phyloP scores from a whole-genome alignment of 2,113 vertebrate genomes.

The Crotalus tigris region DNA sequence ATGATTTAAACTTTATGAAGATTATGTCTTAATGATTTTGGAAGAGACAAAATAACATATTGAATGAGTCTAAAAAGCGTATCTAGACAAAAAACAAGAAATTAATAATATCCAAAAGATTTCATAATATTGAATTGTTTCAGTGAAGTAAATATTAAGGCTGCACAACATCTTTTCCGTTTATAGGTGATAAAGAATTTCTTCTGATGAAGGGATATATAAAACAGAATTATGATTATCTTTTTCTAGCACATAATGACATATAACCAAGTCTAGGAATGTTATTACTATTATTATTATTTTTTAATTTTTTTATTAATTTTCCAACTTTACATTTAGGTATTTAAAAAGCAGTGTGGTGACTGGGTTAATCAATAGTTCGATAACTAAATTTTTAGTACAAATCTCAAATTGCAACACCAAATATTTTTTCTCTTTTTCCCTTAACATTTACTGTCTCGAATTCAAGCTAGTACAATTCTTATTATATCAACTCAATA shows the following conservation, averaged over 20 bases:
- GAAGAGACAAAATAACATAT: slow-evolving; percentile 47
- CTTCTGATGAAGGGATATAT: background rate
- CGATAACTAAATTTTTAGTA: no score
- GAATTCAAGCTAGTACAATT: no score
- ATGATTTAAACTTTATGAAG: slow-evolving; percentile 54
- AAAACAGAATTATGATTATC: background rate
- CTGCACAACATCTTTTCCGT: background rate
- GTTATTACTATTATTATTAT: background rate
- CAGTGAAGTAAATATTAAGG: background rate
- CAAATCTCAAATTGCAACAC: no score
- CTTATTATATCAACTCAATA: no score
- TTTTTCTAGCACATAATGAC: background rate
- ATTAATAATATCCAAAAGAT: slow-evolving; percentile 34
- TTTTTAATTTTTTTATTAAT: no score
- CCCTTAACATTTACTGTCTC: no score
- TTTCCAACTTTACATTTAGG: no score
- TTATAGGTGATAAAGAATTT: background rate
- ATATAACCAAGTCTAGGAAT: background rate
- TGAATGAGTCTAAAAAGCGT: slow-evolving; percentile 52
- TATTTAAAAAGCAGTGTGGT: no score
- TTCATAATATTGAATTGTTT: slow-evolving; percentile 37
- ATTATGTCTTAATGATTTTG: slow-evolving; percentile 3
- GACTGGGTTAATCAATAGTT: no score
- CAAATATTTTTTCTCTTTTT: no score
- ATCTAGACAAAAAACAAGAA: slow-evolving; percentile 42